Evolutionary conservation across 2,888 invertebrate species (phyloP), one percentile per base, ranked within the genome.

Genomic region (Apotomis betuletana): DNA sequence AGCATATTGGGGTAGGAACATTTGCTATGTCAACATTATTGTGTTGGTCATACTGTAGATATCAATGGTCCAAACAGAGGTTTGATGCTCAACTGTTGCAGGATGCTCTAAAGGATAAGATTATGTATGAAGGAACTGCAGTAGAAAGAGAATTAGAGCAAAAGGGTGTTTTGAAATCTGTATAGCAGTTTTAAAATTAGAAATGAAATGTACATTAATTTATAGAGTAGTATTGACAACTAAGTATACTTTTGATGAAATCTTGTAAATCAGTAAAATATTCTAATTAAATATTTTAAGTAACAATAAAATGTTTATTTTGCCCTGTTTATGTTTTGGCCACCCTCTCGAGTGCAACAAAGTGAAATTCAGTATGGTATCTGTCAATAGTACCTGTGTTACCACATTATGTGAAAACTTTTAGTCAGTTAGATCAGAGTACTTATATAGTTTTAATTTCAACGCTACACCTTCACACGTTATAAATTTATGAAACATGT

Each of bases 1-100:
- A 95, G 46, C 95, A 96, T 82, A 90, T 95, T 75, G 96, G 95
- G 0, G 94, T 97, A 76, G 95, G 94, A 36, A 88, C 95, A 44
- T 97, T 96, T 85, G 90, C 94, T 15, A 88, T 94, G 46, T 93
- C 95, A 46, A 96, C 96, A 5, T 77, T 96, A 75, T 79, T 91
- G 0, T 96, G 96, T 84, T 97, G 96, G 96, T 94, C 94, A 70
- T 92, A 92, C 71, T 96, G 96, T 87, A 94, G 96, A 79, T 96
- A 96, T 85, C 92, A 94, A 64, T 96, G 95, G 94, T 95, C 96
- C 1, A 89, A 92, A 77, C 91, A 94, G 67, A 95, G 94, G 76
- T 96, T 96, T 88, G 94, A 96, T 85, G 95, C 95, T 78, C 89
- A 94, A 69, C 89, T 95, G 76, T 77, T 96, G 59, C 94, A 95